Percentiles rank a stretch among this genome's conserved stretches.
phyloP scores from a whole-genome alignment of 2,888 invertebrate species.

The Lithodes maja region DNA sequence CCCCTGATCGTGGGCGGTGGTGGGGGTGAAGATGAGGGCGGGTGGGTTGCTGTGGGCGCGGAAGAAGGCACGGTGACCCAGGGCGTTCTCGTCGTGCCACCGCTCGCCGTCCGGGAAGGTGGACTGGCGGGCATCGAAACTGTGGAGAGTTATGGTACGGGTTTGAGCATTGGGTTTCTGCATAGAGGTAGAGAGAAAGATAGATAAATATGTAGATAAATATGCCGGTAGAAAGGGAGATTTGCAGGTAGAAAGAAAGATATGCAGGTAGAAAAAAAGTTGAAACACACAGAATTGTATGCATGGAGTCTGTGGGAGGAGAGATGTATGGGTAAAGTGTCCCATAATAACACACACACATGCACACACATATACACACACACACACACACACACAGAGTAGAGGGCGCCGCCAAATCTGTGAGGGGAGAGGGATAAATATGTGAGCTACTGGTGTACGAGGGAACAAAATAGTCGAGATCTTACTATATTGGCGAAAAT shows the following conservation, averaged over 20 bases:
- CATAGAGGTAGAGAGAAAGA: neutral
- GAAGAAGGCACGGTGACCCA: conserved; percentile 52
- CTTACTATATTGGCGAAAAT: no score
- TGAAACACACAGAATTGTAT: no score
- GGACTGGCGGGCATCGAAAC: neutral
- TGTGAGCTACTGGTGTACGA: no score
- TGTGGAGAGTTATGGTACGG: neutral
- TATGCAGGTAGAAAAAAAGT: no score
- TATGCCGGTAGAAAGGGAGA: neutral
- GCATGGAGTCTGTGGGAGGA: no score
- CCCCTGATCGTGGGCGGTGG: conserved; percentile 53
- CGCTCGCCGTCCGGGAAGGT: neutral
- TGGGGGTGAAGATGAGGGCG: conserved; percentile 41
- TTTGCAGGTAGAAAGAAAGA: neutral
- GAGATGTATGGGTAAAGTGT: no score
- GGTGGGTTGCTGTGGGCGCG: conserved; percentile 35
- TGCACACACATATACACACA: no score
- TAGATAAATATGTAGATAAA: neutral
- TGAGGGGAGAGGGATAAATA: no score
- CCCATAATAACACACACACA: no score
- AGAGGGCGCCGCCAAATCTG: no score
- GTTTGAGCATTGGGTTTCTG: neutral
- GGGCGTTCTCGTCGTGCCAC: conserved; percentile 37
- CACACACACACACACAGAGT: no score
- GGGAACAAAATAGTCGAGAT: no score